Base-by-base conservation (phyloP, 2,888 invertebrate genomes). In the Podotricha telesiphe region DNA sequence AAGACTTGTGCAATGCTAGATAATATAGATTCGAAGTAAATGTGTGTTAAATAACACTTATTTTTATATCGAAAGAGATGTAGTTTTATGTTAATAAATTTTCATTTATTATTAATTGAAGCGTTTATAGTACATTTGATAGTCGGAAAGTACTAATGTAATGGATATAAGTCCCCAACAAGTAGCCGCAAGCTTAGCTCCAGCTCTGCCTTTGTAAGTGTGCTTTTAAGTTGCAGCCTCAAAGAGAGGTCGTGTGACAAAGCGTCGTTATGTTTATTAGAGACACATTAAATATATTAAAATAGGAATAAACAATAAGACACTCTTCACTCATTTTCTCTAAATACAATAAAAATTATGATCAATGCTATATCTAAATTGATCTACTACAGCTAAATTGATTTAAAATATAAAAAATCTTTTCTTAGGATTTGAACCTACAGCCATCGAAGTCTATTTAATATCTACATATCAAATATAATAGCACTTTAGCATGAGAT, bases 151-250 rank as follows among this genome's bases (percentile, higher is more conserved):
- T 45, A 45, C 59, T 59, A 59, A 22, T 59, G 59, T 59, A 59
- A 59, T 59, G 59, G 40, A 59, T 42, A 37, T 59, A 58, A 22
- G 42, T n/a, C 40, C 7, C 42, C 58, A 42, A 28, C 59, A 59
- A 59, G 59, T 45, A n/a, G 59, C 45, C 45, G 42, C 59, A 45
- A 59, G 59, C 59, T 59, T 22, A 59, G 59, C 58, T 45, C 22
- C 11, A 45, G 59, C n/a, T 42, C 22, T 34, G n/a, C 19, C 53
- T 55, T 28, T 28, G 34, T 34, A 13, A 55, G 55, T 53, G 53
- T 55, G 55, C 55, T 59, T 8, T 20, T 42, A n/a, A 59, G 59
- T 59, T 6, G 15, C 22, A 45, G 45, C n/a, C 45, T 59, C 59
- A 59, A 59, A 59, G 59, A 45, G 42, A 59, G 42, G 22, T 59